Base-by-base conservation (phyloP, 2,888 invertebrate genomes). In the Tipula helvola region DNA sequence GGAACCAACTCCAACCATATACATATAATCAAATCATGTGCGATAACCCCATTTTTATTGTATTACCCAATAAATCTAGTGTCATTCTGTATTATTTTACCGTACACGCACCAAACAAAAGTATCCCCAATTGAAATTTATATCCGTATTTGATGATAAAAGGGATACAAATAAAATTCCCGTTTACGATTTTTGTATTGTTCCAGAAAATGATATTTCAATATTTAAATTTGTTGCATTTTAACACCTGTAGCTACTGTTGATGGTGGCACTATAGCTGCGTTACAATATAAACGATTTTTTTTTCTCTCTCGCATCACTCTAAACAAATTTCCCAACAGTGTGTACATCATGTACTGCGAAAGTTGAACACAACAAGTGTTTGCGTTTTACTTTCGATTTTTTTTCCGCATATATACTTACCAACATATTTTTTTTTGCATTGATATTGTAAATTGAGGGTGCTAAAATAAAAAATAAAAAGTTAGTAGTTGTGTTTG, bases 221-320 rank as follows among this genome's bases (percentile, higher is more conserved):
- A 71, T 71, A 71, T 71, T 71, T 71, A 71, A 71, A 71, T 71
- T 71, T 71, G 71, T 71, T 71, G 71, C 71, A 71, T 71, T 71
- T 71, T 71, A 71, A 71, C 71, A 71, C 71, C 71, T 71, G 71
- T 71, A 71, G 71, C 71, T 71, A 28, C 28, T 71, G 71, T 71
- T 71, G 71, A 28, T 71, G 28, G 71, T 28, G 28, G 28, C 71
- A 10, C 12, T 16, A 71, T 16, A 71, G 71, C 18, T 28, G 71
- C 5, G 28, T 18, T 39, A 39, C 39, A 39, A 7, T 39, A 7
- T 39, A 39, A 7, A 39, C 39, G 7, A 39, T 16, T 12, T 52
- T 52, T 44, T 44, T 44, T 44, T 28, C 71, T 71, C 71, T 28
- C 28, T 28, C 71, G 71, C 52, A 12, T 39, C 39, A 52, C 28